Conservation (phyloP, 2,888 invertebrate species). For the Cosmopolites sordidus region DNA sequence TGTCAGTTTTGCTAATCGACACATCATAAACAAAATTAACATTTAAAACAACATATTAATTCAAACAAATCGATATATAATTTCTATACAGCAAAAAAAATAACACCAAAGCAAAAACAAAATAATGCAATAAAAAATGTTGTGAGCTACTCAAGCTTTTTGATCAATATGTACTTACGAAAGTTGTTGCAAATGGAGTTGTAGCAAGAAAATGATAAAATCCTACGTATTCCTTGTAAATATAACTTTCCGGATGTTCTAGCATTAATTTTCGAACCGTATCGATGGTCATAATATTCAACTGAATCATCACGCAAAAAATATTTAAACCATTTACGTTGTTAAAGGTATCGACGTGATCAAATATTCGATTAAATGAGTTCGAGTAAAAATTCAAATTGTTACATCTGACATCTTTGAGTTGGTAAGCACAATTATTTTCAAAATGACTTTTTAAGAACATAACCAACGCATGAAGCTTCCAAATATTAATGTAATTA, state of each 20-base stretch:
- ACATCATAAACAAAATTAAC: no score
- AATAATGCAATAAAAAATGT: no score
- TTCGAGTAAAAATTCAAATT: neutral
- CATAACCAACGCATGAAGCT: neutral
- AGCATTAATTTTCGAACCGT: neutral
- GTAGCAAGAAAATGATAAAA: neutral
- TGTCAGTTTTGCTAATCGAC: no score
- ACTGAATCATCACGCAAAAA: neutral
- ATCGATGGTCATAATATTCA: neutral
- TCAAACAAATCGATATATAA: no score
- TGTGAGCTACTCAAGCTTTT: no score
- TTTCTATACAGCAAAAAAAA: no score
- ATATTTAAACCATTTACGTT: neutral
- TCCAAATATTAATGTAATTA: neutral
- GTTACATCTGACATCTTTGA: neutral
- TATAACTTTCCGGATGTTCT: neutral
- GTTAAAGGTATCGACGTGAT: neutral
- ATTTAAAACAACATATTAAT: no score
- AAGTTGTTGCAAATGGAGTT: neutral
- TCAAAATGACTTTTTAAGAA: neutral
- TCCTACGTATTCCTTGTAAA: neutral
- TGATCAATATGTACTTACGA: neutral
- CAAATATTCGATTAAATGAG: neutral
- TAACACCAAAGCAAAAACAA: no score
- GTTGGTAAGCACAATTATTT: neutral